Evolutionary conservation across 2,113 vertebrate species (phyloP).

Genomic region (Atherinomorus stipes): DNA sequence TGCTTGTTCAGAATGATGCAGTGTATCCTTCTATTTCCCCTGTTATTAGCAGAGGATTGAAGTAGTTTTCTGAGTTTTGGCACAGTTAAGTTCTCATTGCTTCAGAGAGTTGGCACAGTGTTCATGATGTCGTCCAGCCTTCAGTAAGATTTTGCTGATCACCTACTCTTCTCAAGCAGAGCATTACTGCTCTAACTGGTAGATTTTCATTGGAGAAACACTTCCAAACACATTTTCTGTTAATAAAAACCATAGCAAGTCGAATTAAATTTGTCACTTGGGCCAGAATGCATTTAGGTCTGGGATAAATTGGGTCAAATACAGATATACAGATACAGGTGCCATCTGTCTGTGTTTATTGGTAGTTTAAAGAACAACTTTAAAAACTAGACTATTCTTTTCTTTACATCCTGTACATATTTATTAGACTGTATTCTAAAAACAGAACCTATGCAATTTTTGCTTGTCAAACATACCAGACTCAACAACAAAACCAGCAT

Average conservation of each 20-base stretch:
- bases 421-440: neutral
- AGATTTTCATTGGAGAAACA: constrained; percentile 14
- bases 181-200: constrained; percentile 4
- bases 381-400: neutral
- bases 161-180: constrained; percentile 14
- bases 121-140: neutral
- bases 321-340: too few relatives aligned
- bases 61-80: constrained; percentile 25
- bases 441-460: neutral
- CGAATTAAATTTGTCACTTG: constrained; percentile 10
- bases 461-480: neutral
- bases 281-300: neutral
- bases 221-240: neutral
- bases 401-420: too few relatives aligned
- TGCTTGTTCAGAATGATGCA: constrained; percentile 26
- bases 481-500: neutral
- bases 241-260: neutral
- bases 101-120: constrained; percentile 31
- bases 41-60: constrained; percentile 26
- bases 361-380: neutral
- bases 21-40: constrained; percentile 24
- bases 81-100: constrained; percentile 12
- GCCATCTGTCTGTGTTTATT: neutral
- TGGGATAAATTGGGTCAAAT: neutral
- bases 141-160: constrained; percentile 18